These are phyloP conservation scores for Copsychus sechellarum DNA, from an alignment of 2,113 vertebrate species.

Conservation along the genomic window DNA sequence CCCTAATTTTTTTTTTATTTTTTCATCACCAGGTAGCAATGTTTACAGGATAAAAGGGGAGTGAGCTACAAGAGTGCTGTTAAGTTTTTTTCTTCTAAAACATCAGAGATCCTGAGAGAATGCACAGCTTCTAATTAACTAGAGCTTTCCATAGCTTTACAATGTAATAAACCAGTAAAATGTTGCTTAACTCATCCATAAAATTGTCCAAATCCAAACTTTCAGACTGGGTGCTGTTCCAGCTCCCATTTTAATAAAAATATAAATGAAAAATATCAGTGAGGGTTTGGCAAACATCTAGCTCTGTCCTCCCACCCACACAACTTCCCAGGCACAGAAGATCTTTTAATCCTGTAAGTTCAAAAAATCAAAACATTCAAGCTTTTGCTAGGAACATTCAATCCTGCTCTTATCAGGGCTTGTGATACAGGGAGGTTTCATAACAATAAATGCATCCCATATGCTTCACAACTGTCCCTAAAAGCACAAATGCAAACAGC, in stretches of 20 bases:
- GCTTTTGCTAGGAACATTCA: neutral
- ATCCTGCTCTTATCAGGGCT: neutral
- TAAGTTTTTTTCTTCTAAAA: neutral
- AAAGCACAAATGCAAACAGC: neutral
- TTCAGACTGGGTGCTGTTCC: neutral
- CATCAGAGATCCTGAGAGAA: neutral
- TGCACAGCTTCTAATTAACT: neutral
- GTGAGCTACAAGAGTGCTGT: fast-evolving
- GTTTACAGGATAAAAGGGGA: neutral
- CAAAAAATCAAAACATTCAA: neutral
- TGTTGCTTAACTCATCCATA: neutral
- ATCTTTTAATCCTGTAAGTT: neutral
- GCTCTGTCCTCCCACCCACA: neutral
- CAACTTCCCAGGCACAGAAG: neutral
- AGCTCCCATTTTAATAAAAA: neutral
- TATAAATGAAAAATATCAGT: neutral
- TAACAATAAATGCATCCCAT: slow-evolving; percentile 23
- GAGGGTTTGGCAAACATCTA: neutral
- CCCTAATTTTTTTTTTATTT: neutral
- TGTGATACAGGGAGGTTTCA: neutral
- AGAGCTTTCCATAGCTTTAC: neutral
- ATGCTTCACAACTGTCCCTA: neutral
- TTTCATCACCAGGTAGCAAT: neutral
- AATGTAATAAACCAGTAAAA: neutral
- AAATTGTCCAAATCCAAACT: neutral